Percentiles rank a stretch among this genome's conserved stretches.
Evolutionary conservation across 1,140 invertebrate species (phyloP).

Genomic region (Nebria ingens): DNA sequence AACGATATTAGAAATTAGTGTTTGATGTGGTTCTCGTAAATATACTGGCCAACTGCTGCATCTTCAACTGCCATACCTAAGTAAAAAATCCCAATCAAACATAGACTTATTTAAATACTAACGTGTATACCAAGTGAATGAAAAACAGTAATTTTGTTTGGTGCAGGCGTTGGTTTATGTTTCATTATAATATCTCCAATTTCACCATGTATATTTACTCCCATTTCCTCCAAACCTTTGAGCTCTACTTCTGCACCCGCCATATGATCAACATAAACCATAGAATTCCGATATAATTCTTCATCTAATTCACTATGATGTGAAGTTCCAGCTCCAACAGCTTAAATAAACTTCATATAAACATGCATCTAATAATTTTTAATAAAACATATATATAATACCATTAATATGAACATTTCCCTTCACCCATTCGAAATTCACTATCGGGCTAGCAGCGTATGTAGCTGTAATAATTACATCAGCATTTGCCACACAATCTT

Average conservation of each 20-base stretch:
- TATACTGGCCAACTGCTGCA: constrained; percentile 36
- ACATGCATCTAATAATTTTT: not conserved
- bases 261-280: constrained; percentile 34
- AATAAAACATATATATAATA: constrained; percentile 12
- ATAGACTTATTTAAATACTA: too few species aligned
- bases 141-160: constrained; percentile 26
- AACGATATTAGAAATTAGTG: too few species aligned
- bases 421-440: constrained; percentile 41
- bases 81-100: constrained; percentile 19
- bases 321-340: constrained; percentile 33
- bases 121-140: constrained; percentile 33
- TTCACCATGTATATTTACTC: constrained; percentile 29
- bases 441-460: constrained; percentile 32
- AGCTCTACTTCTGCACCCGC: constrained; percentile 33
- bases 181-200: constrained; percentile 31
- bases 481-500: constrained; percentile 40
- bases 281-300: constrained; percentile 29
- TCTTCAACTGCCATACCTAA: constrained; percentile 43
- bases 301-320: constrained; percentile 33
- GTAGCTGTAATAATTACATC: constrained; percentile 49
- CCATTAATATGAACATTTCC: constrained; percentile 36
- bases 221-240: constrained; percentile 27
- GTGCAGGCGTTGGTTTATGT: constrained; percentile 8
- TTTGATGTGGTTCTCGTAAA: constrained; percentile 27
- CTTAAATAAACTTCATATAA: constrained; percentile 24